A percentile compares a stretch with the other conserved stretches of the same genome.
Evolutionary conservation across 2,113 vertebrate species (phyloP).

Genomic region (Vireo altiloquus): DNA sequence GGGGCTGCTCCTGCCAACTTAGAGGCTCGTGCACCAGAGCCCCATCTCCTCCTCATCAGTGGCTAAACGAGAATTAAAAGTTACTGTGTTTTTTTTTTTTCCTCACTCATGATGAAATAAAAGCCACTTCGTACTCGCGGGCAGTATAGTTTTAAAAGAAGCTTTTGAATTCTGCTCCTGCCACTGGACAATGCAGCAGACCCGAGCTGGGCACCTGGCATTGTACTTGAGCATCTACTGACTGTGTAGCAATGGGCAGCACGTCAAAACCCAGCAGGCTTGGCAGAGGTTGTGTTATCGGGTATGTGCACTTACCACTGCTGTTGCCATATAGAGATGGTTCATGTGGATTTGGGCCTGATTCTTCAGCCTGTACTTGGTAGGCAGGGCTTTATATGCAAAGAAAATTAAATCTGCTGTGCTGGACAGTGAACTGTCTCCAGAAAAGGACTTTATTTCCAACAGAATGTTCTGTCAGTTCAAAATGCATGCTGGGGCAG

Average conservation of each 20-base stretch:
- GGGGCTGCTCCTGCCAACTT: neutral
- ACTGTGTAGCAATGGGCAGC: neutral
- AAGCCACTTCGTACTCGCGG: rapidly evolving
- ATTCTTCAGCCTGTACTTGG: neutral
- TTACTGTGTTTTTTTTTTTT: neutral
- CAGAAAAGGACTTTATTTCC: neutral
- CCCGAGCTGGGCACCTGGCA: too few relatives aligned
- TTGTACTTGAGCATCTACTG: neutral
- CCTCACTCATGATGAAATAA: rapidly evolving
- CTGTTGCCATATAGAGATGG: neutral
- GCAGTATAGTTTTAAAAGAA: neutral
- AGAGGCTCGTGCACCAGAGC: too few relatives aligned
- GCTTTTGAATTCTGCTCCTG: neutral
- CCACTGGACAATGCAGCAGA: neutral
- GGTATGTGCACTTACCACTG: neutral
- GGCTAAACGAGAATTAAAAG: neutral
- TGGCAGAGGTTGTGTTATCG: neutral
- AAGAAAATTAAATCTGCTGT: neutral
- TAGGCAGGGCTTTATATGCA: neutral
- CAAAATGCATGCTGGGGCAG: neutral
- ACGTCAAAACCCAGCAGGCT: neutral
- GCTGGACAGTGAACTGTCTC: neutral
- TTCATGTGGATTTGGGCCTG: neutral
- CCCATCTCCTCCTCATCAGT: neutral
- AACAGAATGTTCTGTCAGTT: neutral